A percentile compares a stretch with the other conserved stretches of the same genome.
These are phyloP conservation scores for Hylomyscus alleni DNA, from an alignment of 2,797 vertebrate genomes.

Conservation along the genomic window DNA sequence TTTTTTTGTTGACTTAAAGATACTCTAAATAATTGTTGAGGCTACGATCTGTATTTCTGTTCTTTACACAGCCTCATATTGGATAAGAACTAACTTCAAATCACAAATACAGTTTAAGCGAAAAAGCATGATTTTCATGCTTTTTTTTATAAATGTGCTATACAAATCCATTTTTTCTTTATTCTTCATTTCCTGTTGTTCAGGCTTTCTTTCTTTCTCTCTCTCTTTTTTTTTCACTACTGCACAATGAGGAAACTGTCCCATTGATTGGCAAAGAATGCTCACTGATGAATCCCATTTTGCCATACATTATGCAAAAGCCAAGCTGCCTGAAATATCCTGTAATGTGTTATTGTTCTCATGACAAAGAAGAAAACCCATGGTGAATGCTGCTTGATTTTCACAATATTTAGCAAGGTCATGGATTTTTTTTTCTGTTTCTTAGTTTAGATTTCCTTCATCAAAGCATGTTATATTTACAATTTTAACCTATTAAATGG, in stretches of 20 bases:
- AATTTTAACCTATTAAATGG: neutral
- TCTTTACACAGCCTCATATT: neutral
- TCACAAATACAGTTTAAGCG: conserved; percentile 21
- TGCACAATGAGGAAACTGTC: conserved; percentile 69
- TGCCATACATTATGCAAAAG: conserved; percentile 79
- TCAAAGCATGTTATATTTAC: conserved; percentile 34
- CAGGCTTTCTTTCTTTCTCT: conserved; percentile 40
- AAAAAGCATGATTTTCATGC: conserved; percentile 46
- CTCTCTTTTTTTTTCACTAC: conserved; percentile 34
- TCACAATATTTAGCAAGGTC: conserved; percentile 78
- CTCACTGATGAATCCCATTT: conserved; percentile 70
- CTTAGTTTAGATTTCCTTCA: conserved; percentile 63
- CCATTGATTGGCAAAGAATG: conserved; percentile 80
- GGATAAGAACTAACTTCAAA: conserved; percentile 2
- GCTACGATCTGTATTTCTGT: neutral
- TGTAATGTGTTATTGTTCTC: conserved; percentile 77
- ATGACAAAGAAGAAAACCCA: conserved; percentile 75
- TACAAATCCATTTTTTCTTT: conserved; percentile 60
- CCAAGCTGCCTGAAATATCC: conserved; percentile 64
- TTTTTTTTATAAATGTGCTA: conserved; percentile 35
- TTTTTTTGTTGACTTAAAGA: neutral
- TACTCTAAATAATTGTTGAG: neutral
- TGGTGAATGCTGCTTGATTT: conserved; percentile 80
- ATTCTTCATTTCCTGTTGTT: conserved; percentile 68
- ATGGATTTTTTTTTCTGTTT: neutral